A percentile compares a stretch with the other conserved stretches of the same genome.
Conservation (phyloP, 2,797 vertebrate species). For the Sebastes itinus region DNA sequence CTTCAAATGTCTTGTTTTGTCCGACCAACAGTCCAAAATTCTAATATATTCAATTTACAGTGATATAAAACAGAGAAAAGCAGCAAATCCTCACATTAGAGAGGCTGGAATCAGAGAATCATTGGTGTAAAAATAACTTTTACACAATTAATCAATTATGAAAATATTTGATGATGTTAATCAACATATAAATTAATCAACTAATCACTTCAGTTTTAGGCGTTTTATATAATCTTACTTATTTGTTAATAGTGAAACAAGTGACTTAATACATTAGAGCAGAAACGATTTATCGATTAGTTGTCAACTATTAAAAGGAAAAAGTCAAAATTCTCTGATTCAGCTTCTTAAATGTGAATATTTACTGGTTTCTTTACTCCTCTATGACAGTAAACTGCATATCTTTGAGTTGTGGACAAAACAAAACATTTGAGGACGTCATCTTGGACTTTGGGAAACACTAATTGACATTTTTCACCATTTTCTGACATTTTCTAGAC, state of each 20-base stretch:
- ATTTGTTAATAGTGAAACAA: background rate
- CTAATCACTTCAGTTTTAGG: background rate
- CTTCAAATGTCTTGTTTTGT: background rate
- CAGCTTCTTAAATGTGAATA: no score
- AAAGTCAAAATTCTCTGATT: no score
- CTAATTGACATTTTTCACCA: no score
- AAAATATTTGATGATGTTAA: background rate
- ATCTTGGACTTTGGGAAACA: no score
- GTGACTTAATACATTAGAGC: background rate
- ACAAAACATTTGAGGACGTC: no score
- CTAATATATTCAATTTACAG: background rate
- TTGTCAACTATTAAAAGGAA: no score
- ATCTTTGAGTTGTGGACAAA: no score
- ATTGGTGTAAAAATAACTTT: background rate
- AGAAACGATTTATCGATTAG: no score
- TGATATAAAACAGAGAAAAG: background rate
- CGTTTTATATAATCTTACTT: background rate
- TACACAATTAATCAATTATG: background rate
- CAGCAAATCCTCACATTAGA: background rate
- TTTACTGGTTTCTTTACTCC: no score
- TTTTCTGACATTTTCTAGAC: no score
- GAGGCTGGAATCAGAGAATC: background rate
- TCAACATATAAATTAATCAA: background rate
- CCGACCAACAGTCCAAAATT: background rate
- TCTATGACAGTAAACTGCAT: no score